Percentiles rank a stretch among this genome's conserved stretches.
Evolutionary conservation across 37 sponge, comb jelly and placozoan genomes (phyloP).

Genomic region (Spongia lamella): DNA sequence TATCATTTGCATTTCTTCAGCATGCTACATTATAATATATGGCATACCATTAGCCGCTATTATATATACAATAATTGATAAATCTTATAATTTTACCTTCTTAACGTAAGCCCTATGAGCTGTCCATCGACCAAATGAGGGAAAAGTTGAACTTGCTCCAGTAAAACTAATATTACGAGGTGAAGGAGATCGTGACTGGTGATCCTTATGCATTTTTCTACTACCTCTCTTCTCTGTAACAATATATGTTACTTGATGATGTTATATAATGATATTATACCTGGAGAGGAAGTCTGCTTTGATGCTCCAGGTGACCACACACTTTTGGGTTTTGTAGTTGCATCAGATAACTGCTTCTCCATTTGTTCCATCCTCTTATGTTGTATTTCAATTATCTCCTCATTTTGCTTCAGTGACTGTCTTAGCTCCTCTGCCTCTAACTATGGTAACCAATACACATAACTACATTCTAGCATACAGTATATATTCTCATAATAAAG

Average conservation of each 20-base stretch:
- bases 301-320: too few species aligned
- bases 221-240: too few species aligned
- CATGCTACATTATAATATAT: constrained; percentile 11
- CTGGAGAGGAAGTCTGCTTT: not conserved
- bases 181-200: too few species aligned
- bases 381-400: not conserved
- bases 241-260: too few species aligned
- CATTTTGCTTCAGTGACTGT: not conserved
- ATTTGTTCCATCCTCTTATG: not conserved
- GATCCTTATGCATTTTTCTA: too few species aligned
- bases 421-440: not conserved
- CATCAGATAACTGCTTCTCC: too few species aligned
- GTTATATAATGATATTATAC: not conserved
- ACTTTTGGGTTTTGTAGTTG: too few species aligned
- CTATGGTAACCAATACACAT: not conserved
- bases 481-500: too few species aligned
- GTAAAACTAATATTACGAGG: too few species aligned
- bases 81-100: constrained; percentile 21
- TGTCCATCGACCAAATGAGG: constrained; percentile 33
- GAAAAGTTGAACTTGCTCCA: too few species aligned
- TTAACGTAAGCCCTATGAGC: constrained; percentile 23
- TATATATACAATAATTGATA: not conserved
- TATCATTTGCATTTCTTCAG: constrained; percentile 57
- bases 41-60: too few species aligned
- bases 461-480: too few species aligned